Evolutionary conservation across 1,140 invertebrate species (phyloP), one percentile per base, ranked within the genome.

Genomic region (Muscidifurax raptorellus): DNA sequence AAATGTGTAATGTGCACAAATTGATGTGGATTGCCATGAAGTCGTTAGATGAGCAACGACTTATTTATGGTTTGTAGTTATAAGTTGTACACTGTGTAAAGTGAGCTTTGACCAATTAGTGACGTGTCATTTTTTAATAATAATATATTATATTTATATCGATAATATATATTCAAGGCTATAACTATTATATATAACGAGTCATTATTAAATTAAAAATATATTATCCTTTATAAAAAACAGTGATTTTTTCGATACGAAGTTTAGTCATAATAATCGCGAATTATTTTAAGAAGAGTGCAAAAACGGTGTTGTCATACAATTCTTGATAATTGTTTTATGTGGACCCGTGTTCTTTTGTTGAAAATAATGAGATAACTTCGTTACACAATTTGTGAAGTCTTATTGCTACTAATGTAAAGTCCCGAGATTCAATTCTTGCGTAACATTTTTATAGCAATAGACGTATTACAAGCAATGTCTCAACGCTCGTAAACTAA

Each of bases 261-360:
- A 10, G 36, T 40, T 40, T 40, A 10, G 7, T 40, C 36, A 10
- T 40, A 40, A 40, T 40, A 9, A 10, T 6, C 36, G 36, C 36
- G 10, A 40, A 40, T 40, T 40, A 9, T 40, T 40, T 40, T 10
- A 40, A 40, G 9, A 40, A 40, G 36, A 7, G 9, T 40, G 10
- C 6, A 40, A 10, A 40, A 40, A 40, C 9, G 9, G n/a, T n/a
- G n/a, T 9, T 40, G 36, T 12, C 28, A 30, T 47, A 59, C 59
- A 77, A 77, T 52, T 59, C 75, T 77, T 77, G 22, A n/a, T 30
- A 77, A 77, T 59, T 22, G 6, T n/a, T 59, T 28, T 78, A 66
- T 25, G n/a, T 22, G 1, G 36, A 78, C 32, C 30, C 47, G 59
- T 32, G 36, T 40, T 40, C 36, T 40, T n/a, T 40, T 40, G 47